Conservation (phyloP, 1,140 invertebrate species). For the Brachionus rotundiformis region DNA sequence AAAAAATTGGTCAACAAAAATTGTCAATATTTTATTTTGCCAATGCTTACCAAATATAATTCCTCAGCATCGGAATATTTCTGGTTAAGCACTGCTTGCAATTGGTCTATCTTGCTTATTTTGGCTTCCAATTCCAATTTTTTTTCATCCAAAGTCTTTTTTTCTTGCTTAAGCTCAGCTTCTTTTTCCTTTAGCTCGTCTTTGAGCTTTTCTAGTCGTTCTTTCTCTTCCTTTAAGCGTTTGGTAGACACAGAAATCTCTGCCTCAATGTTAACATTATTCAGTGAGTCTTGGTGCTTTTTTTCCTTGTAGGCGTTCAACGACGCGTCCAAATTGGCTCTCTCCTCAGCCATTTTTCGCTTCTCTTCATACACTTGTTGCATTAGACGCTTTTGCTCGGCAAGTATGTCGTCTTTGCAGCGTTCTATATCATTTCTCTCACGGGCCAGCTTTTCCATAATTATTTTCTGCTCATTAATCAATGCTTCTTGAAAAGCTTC, state of each 20-base stretch:
- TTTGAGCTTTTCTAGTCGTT: not conserved
- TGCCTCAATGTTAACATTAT: slow-evolving; percentile 33
- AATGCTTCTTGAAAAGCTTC: slow-evolving; percentile 49
- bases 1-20: not conserved
- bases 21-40: not conserved
- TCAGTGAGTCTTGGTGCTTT: slow-evolving; percentile 43
- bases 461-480: slow-evolving; percentile 47
- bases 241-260: not conserved
- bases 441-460: slow-evolving; percentile 40
- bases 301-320: slow-evolving; percentile 49
- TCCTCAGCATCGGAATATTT: slow-evolving; percentile 38
- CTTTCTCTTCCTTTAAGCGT: slow-evolving; percentile 37
- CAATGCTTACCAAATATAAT: not conserved
- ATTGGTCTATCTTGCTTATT: not conserved
- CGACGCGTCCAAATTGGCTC: slow-evolving; percentile 34
- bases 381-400: slow-evolving; percentile 48
- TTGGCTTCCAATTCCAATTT: slow-evolving; percentile 25
- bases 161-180: slow-evolving; percentile 38
- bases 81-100: slow-evolving; percentile 29
- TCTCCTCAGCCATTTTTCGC: slow-evolving; percentile 32
- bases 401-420: slow-evolving; percentile 40
- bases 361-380: slow-evolving; percentile 51
- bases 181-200: slow-evolving; percentile 45
- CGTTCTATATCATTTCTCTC: slow-evolving; percentile 40
- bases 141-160: not conserved